Conservation (phyloP, 2,797 vertebrate species). For the Aotus griseimembra region DNA sequence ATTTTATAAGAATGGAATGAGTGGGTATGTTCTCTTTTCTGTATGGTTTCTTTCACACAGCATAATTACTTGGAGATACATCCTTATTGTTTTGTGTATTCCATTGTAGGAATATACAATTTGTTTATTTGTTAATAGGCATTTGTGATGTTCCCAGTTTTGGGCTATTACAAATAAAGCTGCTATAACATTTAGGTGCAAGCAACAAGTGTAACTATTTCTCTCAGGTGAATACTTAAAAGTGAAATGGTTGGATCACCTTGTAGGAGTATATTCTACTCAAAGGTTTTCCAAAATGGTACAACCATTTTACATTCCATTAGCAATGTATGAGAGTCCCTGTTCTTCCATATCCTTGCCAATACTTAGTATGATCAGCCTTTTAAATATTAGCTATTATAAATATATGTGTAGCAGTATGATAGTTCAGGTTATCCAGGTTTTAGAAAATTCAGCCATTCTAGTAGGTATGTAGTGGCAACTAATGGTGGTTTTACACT, state of each 20-base stretch:
- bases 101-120: background rate
- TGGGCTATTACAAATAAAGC: background rate
- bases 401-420: background rate
- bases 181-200: background rate
- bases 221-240: background rate
- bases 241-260: background rate
- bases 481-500: background rate
- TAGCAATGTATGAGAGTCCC: background rate
- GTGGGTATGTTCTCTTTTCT: background rate
- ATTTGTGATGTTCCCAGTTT: background rate
- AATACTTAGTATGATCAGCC: background rate
- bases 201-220: background rate
- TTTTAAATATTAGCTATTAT: background rate
- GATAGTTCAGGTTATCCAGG: background rate
- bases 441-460: background rate
- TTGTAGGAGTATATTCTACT: background rate
- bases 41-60: background rate
- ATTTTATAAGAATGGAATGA: background rate
- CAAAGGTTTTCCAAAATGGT: background rate
- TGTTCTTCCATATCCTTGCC: background rate
- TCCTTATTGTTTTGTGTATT: background rate
- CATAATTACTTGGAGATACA: background rate
- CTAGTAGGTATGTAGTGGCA: background rate
- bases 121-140: background rate
- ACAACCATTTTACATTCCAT: background rate